These are phyloP conservation scores for Congeria kusceri DNA, from an alignment of 2,888 invertebrate species.

Conservation along the genomic window DNA sequence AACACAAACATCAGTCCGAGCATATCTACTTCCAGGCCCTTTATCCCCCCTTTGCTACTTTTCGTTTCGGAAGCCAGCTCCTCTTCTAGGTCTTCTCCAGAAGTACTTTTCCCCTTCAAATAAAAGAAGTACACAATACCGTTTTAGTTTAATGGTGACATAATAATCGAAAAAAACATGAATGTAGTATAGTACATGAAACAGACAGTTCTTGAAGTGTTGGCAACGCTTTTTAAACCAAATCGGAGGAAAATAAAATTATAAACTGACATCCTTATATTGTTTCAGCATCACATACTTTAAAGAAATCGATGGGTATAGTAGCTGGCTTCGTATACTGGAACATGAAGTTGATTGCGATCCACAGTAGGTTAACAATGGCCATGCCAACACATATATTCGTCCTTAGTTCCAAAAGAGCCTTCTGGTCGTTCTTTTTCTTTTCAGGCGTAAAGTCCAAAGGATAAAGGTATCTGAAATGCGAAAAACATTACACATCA, in stretches of 20 bases:
- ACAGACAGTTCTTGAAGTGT: too few relatives aligned
- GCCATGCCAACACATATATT: slow-evolving; percentile 91
- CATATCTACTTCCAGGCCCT: slow-evolving; percentile 59
- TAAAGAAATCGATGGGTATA: slow-evolving; percentile 47
- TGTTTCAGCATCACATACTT: neutral
- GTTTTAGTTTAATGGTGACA: too few relatives aligned
- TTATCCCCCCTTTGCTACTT: slow-evolving; percentile 7
- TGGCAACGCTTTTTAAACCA: too few relatives aligned
- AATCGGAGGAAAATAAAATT: too few relatives aligned
- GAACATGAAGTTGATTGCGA: slow-evolving; percentile 89
- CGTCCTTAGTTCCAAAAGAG: slow-evolving; percentile 96
- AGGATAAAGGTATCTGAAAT: slow-evolving; percentile 92
- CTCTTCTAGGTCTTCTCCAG: slow-evolving; percentile 2
- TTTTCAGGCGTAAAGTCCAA: slow-evolving; percentile 94
- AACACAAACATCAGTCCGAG: slow-evolving; percentile 80
- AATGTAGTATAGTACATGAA: too few relatives aligned
- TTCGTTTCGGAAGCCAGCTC: slow-evolving; percentile 2
- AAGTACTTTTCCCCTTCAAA: neutral
- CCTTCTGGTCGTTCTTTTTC: slow-evolving; percentile 68
- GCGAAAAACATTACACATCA: too few relatives aligned
- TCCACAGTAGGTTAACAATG: slow-evolving; percentile 99
- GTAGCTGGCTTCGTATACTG: slow-evolving; percentile 69
- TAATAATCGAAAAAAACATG: too few relatives aligned
- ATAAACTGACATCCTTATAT: too few relatives aligned
- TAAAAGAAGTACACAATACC: too few relatives aligned